Percentiles rank a stretch among this genome's conserved stretches.
Evolutionary conservation across 1,140 invertebrate genomes (phyloP).

Genomic region (Drosophila ambigua): DNA sequence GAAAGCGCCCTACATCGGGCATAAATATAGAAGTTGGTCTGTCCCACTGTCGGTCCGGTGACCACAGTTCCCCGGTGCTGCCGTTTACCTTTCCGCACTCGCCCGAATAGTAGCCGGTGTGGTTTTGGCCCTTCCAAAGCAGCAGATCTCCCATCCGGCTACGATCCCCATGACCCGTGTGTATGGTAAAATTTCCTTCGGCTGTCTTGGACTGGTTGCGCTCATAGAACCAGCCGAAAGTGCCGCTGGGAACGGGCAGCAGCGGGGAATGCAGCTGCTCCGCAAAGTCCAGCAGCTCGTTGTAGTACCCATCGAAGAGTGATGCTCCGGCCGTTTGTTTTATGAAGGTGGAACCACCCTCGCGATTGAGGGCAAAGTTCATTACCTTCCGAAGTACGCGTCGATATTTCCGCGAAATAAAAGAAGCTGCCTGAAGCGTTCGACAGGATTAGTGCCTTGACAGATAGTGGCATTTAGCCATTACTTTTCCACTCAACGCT

Average conservation of each 20-base stretch:
- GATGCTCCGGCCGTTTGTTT: conserved; percentile 87
- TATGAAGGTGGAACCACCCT: conserved; percentile 85
- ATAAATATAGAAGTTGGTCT: conserved; percentile 87
- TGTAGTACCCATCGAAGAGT: conserved; percentile 90
- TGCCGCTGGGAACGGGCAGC: conserved; percentile 86
- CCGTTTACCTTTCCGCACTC: conserved; percentile 88
- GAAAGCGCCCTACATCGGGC: conserved; percentile 87
- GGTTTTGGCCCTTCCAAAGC: conserved; percentile 87
- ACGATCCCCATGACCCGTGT: conserved; percentile 87
- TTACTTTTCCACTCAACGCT: conserved; percentile 84
- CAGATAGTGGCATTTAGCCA: conserved; percentile 10
- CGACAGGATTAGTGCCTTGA: conserved; percentile 24
- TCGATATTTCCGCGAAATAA: conserved; percentile 84
- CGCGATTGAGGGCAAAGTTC: conserved; percentile 85
- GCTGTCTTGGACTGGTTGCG: conserved; percentile 88
- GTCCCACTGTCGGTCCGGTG: conserved; percentile 86
- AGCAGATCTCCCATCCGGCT: conserved; percentile 86
- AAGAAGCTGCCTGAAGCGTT: conserved; percentile 86
- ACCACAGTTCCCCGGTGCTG: conserved; percentile 90
- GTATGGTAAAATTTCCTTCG: conserved; percentile 90
- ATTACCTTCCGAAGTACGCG: conserved; percentile 84
- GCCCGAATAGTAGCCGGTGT: conserved; percentile 85
- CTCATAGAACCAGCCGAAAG: conserved; percentile 92
- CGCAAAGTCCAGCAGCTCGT: conserved; percentile 87
- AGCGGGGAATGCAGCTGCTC: conserved; percentile 85